Percentiles rank a stretch among this genome's conserved stretches.
Conservation (phyloP, 2,888 invertebrate genomes). For the Watsonalla cultraria region DNA sequence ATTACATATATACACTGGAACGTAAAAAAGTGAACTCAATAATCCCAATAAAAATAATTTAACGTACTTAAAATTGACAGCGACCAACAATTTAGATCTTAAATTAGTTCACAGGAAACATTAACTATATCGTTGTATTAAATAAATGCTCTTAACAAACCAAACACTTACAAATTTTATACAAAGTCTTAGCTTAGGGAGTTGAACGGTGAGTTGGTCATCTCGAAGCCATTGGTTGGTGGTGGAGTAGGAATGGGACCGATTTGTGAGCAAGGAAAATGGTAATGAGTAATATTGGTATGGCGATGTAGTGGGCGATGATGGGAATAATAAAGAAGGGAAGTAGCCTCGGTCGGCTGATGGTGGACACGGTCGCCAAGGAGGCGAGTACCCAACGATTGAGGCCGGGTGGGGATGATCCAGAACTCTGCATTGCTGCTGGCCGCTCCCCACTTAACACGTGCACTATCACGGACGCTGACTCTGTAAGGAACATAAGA, state of each 20-base stretch:
- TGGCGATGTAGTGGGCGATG: constrained; percentile 32
- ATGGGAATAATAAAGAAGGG: constrained; percentile 24
- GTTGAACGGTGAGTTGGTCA: constrained; percentile 48
- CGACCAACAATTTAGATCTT: constrained; percentile 20
- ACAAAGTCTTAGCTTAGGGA: constrained; percentile 23
- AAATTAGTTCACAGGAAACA: constrained; percentile 22
- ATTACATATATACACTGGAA: too few relatives aligned
- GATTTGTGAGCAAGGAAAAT: constrained; percentile 23
- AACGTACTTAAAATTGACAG: constrained; percentile 18
- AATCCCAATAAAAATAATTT: constrained; percentile 14
- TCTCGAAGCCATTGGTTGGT: constrained; percentile 35
- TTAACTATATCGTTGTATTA: constrained; percentile 48
- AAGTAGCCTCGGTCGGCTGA: constrained; percentile 31
- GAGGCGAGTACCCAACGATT: constrained; percentile 49
- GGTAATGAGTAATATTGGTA: constrained; percentile 26
- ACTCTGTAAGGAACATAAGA: constrained; percentile 70
- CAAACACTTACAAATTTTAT: constrained; percentile 20
- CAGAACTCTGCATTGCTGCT: constrained; percentile 81
- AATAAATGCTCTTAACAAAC: constrained; percentile 31
- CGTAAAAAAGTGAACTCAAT: constrained; percentile 13
- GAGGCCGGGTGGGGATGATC: constrained; percentile 53
- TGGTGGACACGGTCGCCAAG: constrained; percentile 45
- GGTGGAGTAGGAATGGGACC: constrained; percentile 17
- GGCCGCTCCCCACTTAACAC: constrained; percentile 87
- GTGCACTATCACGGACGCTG: constrained; percentile 90